Percentiles rank a stretch among this genome's conserved stretches.
These are phyloP conservation scores for Drosophila sproati DNA, from an alignment of 1,140 invertebrate genomes.

Conservation along the genomic window DNA sequence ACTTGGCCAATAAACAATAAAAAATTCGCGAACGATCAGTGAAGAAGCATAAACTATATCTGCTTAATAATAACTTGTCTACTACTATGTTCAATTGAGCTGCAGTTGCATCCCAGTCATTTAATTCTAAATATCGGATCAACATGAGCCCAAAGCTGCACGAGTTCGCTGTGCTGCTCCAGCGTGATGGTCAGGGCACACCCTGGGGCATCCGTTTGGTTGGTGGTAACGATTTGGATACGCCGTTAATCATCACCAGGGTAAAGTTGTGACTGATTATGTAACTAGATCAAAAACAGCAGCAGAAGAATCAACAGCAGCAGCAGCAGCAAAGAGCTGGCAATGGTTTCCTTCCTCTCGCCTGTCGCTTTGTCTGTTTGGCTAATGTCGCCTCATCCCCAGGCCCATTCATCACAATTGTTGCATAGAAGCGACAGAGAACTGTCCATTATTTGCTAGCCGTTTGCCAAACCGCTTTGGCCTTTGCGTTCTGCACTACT, in stretches of 20 bases:
- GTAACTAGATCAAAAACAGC: conserved; percentile 53
- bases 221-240: conserved; percentile 94
- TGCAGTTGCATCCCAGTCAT: conserved; percentile 11
- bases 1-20: conserved; percentile 54
- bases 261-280: conserved; percentile 86
- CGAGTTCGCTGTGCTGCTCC: conserved; percentile 90
- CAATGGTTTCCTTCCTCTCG: conserved; percentile 31
- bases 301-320: not conserved
- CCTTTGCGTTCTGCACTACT: conserved; percentile 64
- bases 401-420: conserved; percentile 64
- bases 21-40: conserved; percentile 29
- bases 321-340: conserved; percentile 20
- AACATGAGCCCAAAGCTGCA: conserved; percentile 88
- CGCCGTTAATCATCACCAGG: conserved; percentile 95
- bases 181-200: conserved; percentile 89
- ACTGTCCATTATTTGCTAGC: conserved; percentile 42
- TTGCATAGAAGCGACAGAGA: conserved; percentile 27
- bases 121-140: not conserved
- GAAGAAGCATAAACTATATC: not conserved
- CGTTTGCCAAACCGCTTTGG: conserved; percentile 61
- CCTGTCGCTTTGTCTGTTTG: conserved; percentile 48
- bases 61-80: conserved; percentile 1
- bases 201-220: conserved; percentile 97
- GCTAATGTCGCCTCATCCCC: conserved; percentile 37
- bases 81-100: conserved; percentile 27